phyloP scores from a whole-genome alignment of 2,113 vertebrate genomes.

The Bambusicola thoracicus region DNA sequence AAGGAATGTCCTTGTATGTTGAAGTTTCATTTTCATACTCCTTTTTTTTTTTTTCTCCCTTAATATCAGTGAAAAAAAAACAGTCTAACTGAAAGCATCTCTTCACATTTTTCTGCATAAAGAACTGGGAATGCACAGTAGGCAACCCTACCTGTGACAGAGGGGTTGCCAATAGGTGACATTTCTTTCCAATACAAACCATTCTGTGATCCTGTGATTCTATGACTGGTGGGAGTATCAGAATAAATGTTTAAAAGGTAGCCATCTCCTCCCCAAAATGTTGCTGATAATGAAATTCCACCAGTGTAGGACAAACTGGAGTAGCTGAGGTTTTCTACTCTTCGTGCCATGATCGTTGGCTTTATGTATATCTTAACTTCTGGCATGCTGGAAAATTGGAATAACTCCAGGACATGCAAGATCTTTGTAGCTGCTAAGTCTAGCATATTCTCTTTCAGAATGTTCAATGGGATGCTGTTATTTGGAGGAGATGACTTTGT shows the following conservation, averaged over 20 bases:
- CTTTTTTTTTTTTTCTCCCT: background rate
- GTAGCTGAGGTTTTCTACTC: background rate
- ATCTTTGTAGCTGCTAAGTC: background rate
- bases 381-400: background rate
- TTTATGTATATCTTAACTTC: background rate
- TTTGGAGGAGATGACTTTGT: background rate
- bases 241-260: background rate
- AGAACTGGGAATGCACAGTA: background rate
- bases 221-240: background rate
- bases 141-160: no score
- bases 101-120: background rate
- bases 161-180: no score
- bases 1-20: rapidly evolving
- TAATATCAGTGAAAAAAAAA: background rate
- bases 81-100: background rate
- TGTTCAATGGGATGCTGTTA: background rate
- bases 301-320: rapidly evolving
- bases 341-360: background rate
- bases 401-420: no score
- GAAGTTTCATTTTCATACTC: background rate
- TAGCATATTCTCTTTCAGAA: background rate
- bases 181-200: no score
- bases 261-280: background rate
- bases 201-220: no score
- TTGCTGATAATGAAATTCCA: background rate